Conservation (phyloP, 2,888 invertebrate genomes). For the Cerastis leucographa region DNA sequence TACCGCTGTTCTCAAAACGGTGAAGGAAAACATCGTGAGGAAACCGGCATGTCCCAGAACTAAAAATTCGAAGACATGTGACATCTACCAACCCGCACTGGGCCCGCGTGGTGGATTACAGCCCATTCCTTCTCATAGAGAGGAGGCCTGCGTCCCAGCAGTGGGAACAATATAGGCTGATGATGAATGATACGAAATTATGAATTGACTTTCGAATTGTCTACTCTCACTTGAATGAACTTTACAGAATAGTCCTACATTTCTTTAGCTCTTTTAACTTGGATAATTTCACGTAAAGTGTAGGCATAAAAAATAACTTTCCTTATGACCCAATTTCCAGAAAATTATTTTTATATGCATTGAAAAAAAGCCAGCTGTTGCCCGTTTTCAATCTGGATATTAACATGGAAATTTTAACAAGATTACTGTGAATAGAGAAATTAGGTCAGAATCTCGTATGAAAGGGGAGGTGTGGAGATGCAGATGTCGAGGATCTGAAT, state of each 20-base stretch:
- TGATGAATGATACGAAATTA: no score
- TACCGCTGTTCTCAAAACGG: no score
- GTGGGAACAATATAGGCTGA: no score
- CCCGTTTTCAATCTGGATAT: conserved; percentile 33
- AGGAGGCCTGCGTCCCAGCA: no score
- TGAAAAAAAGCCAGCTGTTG: conserved; percentile 33
- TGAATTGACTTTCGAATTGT: background rate
- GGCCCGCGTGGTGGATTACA: no score
- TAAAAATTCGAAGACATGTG: no score
- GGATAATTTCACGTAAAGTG: conserved; percentile 1
- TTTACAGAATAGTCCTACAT: background rate
- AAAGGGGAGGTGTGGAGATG: no score
- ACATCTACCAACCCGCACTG: no score
- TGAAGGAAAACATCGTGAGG: no score
- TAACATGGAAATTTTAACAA: conserved; percentile 22
- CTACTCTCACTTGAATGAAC: background rate
- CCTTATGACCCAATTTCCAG: conserved; percentile 31
- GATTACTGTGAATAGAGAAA: conserved; percentile 23
- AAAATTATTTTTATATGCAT: conserved; percentile 26
- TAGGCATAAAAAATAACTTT: conserved; percentile 13
- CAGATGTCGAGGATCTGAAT: background rate
- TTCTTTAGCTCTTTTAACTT: background rate
- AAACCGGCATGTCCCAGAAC: no score
- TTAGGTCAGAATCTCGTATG: conserved; percentile 24
- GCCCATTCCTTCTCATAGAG: no score